phyloP scores from a whole-genome alignment of 1,140 invertebrate genomes.

The Trichomalopsis sarcophagae region DNA sequence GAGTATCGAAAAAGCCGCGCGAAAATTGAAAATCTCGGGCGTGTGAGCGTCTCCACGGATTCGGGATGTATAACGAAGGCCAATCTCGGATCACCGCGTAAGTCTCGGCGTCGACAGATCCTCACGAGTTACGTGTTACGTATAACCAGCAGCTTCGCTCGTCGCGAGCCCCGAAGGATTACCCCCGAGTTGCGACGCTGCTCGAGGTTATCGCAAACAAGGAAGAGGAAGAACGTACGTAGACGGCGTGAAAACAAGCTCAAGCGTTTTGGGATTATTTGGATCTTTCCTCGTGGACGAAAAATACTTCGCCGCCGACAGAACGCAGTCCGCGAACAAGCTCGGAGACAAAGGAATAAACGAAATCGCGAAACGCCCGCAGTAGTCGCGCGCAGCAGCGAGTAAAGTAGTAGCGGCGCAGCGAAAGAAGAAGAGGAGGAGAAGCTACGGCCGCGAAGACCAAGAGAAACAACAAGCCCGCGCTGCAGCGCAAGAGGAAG shows the following conservation, averaged over 20 bases:
- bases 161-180: neutral
- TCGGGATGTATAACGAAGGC: neutral
- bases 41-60: neutral
- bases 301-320: neutral
- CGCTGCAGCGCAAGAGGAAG: neutral
- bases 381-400: neutral
- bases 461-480: neutral
- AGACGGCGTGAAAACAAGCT: neutral
- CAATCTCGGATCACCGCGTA: neutral
- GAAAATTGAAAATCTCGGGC: neutral
- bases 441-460: neutral
- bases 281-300: no score
- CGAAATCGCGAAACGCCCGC: slow-evolving; percentile 34
- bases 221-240: neutral
- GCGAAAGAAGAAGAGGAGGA: neutral
- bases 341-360: slow-evolving; percentile 20
- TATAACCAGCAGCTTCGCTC: neutral
- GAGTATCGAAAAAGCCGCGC: no score
- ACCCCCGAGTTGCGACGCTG: neutral
- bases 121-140: neutral
- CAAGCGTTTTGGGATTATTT: no score
- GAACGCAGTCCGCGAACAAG: neutral
- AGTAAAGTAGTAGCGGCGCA: slow-evolving; percentile 1
- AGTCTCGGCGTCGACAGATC: neutral
- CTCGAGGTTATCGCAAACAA: neutral